Conservation (phyloP, 2,113 vertebrate genomes). For the Oreotrochilus melanogaster region DNA sequence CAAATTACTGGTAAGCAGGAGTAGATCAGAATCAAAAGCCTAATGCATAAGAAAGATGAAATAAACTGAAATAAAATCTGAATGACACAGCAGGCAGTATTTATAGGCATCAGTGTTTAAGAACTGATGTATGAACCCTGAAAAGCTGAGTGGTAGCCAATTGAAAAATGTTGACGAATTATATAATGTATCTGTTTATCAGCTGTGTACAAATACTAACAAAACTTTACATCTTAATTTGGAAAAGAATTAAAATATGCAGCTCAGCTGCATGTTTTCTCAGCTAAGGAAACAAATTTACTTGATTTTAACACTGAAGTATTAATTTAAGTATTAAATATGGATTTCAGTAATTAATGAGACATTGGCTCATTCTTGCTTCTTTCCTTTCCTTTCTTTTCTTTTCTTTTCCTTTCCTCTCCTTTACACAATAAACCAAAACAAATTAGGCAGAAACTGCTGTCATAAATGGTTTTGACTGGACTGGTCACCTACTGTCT, state of each 20-base stretch:
- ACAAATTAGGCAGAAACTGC: not conserved
- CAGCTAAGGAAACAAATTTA: not conserved
- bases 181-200: not conserved
- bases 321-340: not conserved
- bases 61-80: not conserved
- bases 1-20: not conserved
- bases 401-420: not conserved
- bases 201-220: not conserved
- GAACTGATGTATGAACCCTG: not conserved
- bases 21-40: not conserved
- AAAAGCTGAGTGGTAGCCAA: not conserved
- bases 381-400: not conserved
- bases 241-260: not conserved
- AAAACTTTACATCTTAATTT: not conserved
- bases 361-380: not conserved
- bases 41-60: not conserved
- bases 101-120: not conserved
- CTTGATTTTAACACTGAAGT: not conserved
- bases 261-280: not conserved
- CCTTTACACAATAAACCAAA: not conserved
- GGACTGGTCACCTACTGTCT: not conserved
- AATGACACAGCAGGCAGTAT: not conserved
- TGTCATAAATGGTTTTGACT: not conserved
- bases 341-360: not conserved
- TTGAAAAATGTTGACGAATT: not conserved